These are phyloP conservation scores for Brotogeris chrysoptera DNA, from an alignment of 2,797 vertebrate species.

Conservation along the genomic window DNA sequence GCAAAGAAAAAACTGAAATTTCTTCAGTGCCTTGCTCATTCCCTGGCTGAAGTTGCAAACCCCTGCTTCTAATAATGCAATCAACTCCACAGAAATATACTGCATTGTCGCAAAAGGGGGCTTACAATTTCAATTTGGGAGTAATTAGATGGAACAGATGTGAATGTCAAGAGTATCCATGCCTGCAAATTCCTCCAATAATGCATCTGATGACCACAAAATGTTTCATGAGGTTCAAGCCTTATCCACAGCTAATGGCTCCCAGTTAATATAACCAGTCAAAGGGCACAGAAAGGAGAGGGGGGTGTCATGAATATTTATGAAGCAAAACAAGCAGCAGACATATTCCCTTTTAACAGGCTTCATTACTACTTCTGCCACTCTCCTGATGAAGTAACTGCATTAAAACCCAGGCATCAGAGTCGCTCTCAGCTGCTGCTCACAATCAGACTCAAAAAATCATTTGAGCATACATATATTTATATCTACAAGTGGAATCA, in stretches of 20 bases:
- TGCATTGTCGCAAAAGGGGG: constrained; percentile 51
- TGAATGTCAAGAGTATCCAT: constrained; percentile 49
- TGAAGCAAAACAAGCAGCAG: constrained; percentile 49
- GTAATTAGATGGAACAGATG: constrained; percentile 45
- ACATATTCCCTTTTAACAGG: constrained; percentile 27
- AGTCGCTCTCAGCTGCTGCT: constrained; percentile 36
- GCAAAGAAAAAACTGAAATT: constrained; percentile 8
- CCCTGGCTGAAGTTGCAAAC: constrained; percentile 35
- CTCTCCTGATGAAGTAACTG: constrained; percentile 33
- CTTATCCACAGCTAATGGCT: constrained; percentile 69
- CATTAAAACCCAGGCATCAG: constrained; percentile 35
- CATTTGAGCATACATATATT: neutral
- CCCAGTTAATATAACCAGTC: constrained; percentile 64
- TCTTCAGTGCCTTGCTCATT: neutral
- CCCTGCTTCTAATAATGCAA: constrained; percentile 31
- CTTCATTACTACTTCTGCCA: constrained; percentile 45
- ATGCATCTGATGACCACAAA: constrained; percentile 57
- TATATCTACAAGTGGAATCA: neutral
- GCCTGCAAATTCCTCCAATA: constrained; percentile 57
- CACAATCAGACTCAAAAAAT: constrained; percentile 58
- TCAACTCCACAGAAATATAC: constrained; percentile 45
- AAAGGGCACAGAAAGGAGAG: constrained; percentile 61
- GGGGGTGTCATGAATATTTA: constrained; percentile 56
- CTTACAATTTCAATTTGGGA: constrained; percentile 52
- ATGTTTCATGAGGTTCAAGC: constrained; percentile 52